Percentiles rank a stretch among this genome's conserved stretches.
phyloP scores from a whole-genome alignment of 2,888 invertebrate genomes.

The Amorpha juglandis region DNA sequence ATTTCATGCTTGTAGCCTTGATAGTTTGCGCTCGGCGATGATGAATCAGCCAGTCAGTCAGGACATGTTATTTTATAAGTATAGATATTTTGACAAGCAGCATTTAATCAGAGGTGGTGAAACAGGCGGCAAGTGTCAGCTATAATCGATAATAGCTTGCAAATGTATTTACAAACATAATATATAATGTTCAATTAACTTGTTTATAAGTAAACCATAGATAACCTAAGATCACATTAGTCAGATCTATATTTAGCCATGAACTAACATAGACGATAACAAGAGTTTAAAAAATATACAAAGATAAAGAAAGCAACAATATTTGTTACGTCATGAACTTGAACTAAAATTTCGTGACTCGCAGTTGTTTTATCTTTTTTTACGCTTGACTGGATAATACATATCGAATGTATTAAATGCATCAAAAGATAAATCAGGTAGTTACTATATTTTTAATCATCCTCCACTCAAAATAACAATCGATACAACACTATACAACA shows the following conservation, averaged over 20 bases:
- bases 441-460: too few relatives aligned
- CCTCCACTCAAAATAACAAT: too few relatives aligned
- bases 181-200: neutral
- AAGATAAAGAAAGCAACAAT: neutral
- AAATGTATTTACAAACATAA: neutral
- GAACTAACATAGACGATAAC: neutral
- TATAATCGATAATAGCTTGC: too few relatives aligned
- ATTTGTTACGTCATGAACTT: neutral
- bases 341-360: neutral
- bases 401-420: neutral
- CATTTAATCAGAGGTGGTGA: too few relatives aligned
- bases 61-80: too few relatives aligned
- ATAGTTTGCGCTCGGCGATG: too few relatives aligned
- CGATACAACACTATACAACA: too few relatives aligned
- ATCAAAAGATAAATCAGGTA: neutral
- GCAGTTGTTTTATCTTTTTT: neutral
- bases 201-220: neutral
- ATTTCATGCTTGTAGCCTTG: too few relatives aligned
- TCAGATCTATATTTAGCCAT: constrained; percentile 1
- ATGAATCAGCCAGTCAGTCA: too few relatives aligned
- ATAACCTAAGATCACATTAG: neutral
- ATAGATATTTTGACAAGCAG: too few relatives aligned
- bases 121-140: too few relatives aligned
- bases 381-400: neutral
- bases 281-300: neutral